Base-by-base conservation (phyloP, 2,888 invertebrate species). In the Apamea crenata region DNA sequence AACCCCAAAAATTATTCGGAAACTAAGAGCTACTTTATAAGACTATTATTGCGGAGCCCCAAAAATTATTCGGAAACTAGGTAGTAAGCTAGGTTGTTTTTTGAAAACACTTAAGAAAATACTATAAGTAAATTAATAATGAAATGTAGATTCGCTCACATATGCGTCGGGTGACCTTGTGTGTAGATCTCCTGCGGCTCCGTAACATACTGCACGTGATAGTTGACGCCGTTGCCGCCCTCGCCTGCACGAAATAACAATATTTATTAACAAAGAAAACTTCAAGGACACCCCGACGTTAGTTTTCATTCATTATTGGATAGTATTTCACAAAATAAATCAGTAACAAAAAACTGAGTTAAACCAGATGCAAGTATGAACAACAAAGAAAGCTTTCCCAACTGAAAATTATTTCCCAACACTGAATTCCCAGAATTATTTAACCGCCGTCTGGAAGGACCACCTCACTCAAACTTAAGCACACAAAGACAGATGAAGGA, bases 161-260 rank as follows among this genome's bases (percentile, higher is more conserved):
- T 96, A 89, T 97, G 97, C 90, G 97, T 96, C 93, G 97, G 97
- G 95, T 96, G 98, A 92, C 92, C 97, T 94, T 95, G 98, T 93
- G 96, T 97, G 97, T 94, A 98, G 91, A 96, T 98, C 97, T 97
- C 97, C 83, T 97, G 97, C 1, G 98, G 97, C 93, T 98, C 98
- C 56, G 93, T 93, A 90, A 98, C 98, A 97, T 98, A 98, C 94
- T 98, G 98, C 91, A 98, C 98, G 93, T 98, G 98, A 92, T 98
- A 98, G 91, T 97, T 97, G 95, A 97, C 97, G 76, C 97, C 97
- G 82, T 94, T 96, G 84, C 97, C 97, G 70, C 97, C 97, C 92
- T 97, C 97, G 89, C 97, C 97, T 96, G 97, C 87, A 93, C 95
- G 93, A 93, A 88, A 88, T 83, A 85, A 79, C 87, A 66, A 70